phyloP scores from a whole-genome alignment of 2,797 vertebrate genomes.

The Bradypus variegatus region DNA sequence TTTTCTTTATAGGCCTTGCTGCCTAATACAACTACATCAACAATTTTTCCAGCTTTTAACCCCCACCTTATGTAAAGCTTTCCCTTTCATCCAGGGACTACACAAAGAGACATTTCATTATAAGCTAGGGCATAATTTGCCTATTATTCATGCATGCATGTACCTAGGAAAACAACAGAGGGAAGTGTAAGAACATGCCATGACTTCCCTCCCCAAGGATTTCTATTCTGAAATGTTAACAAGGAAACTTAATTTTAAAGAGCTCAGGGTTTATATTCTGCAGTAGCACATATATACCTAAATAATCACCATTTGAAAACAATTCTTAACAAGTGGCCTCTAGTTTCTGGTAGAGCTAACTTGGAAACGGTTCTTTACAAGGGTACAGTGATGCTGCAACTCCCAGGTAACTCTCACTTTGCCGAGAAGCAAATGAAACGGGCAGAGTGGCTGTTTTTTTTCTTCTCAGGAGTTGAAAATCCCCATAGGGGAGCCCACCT shows the following conservation, averaged over 20 bases:
- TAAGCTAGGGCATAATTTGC: background rate
- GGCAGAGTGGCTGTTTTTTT: background rate
- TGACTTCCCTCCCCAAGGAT: background rate
- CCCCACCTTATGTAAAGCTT: background rate
- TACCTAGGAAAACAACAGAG: slow-evolving; percentile 15
- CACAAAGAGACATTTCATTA: background rate
- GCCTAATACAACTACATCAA: background rate
- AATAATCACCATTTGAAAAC: background rate
- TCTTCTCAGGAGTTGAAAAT: background rate
- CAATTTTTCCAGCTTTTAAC: background rate
- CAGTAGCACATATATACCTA: background rate
- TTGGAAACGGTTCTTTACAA: background rate
- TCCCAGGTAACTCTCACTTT: background rate
- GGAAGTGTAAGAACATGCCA: background rate
- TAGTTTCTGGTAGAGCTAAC: background rate
- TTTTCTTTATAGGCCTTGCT: slow-evolving; percentile 10
- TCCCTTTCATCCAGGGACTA: background rate
- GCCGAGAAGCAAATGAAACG: background rate
- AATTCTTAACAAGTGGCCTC: background rate
- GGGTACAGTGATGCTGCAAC: background rate
- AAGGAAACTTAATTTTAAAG: background rate
- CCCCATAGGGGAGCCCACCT: too few species aligned
- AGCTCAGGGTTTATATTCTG: background rate
- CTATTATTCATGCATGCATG: background rate
- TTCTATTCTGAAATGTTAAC: slow-evolving; percentile 1